Percentiles rank a stretch among this genome's conserved stretches.
These are phyloP conservation scores for Galeruca laticollis DNA, from an alignment of 2,888 invertebrate species.

Conservation along the genomic window DNA sequence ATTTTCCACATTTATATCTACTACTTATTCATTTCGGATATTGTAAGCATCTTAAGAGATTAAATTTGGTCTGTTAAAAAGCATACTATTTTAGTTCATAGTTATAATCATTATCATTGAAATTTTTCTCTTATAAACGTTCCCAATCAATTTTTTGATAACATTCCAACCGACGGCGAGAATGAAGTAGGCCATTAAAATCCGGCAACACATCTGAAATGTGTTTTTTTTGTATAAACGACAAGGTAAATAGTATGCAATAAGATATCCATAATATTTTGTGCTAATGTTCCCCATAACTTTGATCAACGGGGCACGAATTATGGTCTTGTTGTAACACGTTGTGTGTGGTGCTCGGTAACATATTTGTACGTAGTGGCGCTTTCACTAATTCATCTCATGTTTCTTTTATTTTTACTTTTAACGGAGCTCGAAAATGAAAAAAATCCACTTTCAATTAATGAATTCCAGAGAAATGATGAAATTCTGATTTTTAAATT, in stretches of 20 bases:
- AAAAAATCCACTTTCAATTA: too few species aligned
- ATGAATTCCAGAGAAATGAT: too few species aligned
- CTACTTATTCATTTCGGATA: too few species aligned
- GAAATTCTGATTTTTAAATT: too few species aligned
- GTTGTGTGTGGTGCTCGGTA: constrained; percentile 58
- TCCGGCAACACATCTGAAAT: constrained; percentile 39
- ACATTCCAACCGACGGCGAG: too few species aligned
- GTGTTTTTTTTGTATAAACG: constrained; percentile 35
- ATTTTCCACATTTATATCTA: too few species aligned
- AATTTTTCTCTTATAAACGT: too few species aligned
- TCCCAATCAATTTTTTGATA: too few species aligned
- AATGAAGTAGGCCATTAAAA: constrained; percentile 23
- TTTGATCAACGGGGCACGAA: constrained; percentile 56
- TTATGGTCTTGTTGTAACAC: constrained; percentile 61
- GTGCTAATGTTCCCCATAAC: constrained; percentile 63
- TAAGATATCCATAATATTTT: constrained; percentile 62
- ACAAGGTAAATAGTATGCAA: constrained; percentile 54
- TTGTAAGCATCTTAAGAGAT: too few species aligned
- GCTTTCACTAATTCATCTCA: constrained; percentile 15
- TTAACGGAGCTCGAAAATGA: not conserved
- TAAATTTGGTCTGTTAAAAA: too few species aligned
- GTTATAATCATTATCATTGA: too few species aligned
- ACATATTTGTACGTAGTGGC: constrained; percentile 5
- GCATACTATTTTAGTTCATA: too few species aligned
- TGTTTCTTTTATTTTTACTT: not conserved